A percentile compares a stretch with the other conserved stretches of the same genome.
phyloP scores from a whole-genome alignment of 2,888 invertebrate species.

The Frankliniella fusca region DNA sequence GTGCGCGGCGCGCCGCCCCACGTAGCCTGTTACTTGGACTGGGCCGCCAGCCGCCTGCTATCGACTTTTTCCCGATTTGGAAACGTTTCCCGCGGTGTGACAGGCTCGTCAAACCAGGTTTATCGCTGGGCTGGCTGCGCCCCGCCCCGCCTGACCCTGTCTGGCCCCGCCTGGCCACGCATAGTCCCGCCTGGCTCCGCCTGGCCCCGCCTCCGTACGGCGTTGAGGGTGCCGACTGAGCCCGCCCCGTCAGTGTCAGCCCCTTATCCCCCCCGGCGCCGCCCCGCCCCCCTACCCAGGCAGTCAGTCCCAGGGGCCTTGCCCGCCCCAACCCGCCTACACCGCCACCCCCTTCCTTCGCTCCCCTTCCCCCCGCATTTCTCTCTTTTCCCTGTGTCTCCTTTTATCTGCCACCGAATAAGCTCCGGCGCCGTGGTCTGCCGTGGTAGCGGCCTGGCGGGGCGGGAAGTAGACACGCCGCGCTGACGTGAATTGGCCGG shows the following conservation, averaged over 20 bases:
- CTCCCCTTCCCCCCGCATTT: too few relatives aligned
- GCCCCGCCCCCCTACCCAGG: neutral
- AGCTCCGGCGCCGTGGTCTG: too few relatives aligned
- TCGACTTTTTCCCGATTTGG: slow-evolving; percentile 8
- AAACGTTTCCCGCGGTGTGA: slow-evolving; percentile 1
- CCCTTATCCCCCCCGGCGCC: neutral
- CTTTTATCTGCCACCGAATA: neutral
- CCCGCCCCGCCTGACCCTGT: too few relatives aligned
- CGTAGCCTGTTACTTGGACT: too few relatives aligned
- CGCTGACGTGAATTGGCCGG: neutral
- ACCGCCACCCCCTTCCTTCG: too few relatives aligned
- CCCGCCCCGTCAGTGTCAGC: neutral
- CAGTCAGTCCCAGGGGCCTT: neutral
- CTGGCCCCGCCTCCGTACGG: neutral
- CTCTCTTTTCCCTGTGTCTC: neutral
- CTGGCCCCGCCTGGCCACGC: neutral
- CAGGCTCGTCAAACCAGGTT: slow-evolving; percentile 2
- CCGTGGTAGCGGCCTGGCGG: too few relatives aligned
- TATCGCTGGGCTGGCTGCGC: neutral
- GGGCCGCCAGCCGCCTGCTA: neutral
- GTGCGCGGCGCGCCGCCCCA: too few relatives aligned
- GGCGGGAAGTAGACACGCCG: too few relatives aligned
- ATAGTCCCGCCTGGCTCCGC: too few relatives aligned
- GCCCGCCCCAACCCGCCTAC: neutral
- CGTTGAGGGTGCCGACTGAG: neutral